phyloP scores from a whole-genome alignment of 1,140 invertebrate genomes.

The Phenacoccus solenopsis region DNA sequence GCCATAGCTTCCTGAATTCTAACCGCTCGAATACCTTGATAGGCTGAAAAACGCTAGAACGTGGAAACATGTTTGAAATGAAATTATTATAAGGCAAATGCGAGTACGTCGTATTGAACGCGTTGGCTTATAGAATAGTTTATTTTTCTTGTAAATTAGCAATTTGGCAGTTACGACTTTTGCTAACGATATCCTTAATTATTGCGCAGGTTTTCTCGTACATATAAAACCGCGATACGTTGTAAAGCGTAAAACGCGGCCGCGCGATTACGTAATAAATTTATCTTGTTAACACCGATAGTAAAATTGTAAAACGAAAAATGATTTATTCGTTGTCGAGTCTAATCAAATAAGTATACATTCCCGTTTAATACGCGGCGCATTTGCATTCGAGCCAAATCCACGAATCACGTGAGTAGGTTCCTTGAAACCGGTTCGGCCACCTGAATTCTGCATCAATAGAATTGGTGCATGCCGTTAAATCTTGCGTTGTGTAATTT shows the following conservation, averaged over 20 bases:
- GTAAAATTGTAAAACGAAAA: neutral
- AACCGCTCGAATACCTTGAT: too few species aligned
- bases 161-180: neutral
- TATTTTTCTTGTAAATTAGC: neutral
- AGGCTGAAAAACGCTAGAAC: too few species aligned
- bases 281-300: slow-evolving; percentile 2
- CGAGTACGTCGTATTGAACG: too few species aligned
- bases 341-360: slow-evolving; percentile 8
- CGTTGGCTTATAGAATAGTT: neutral
- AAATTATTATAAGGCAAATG: too few species aligned
- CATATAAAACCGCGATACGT: neutral
- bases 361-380: slow-evolving; percentile 10
- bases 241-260: neutral
- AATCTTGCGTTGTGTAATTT: slow-evolving; percentile 9
- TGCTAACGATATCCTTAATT: neutral
- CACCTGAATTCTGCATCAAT: slow-evolving; percentile 14
- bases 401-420: slow-evolving; percentile 15
- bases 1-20: too few species aligned
- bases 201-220: neutral
- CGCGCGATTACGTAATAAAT: neutral
- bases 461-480: slow-evolving; percentile 14
- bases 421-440: slow-evolving; percentile 11
- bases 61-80: too few species aligned
- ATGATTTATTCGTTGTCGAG: slow-evolving; percentile 15
- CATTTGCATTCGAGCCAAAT: slow-evolving; percentile 15